Conservation (phyloP, 1,140 invertebrate genomes). For the Drosophila melanica region DNA sequence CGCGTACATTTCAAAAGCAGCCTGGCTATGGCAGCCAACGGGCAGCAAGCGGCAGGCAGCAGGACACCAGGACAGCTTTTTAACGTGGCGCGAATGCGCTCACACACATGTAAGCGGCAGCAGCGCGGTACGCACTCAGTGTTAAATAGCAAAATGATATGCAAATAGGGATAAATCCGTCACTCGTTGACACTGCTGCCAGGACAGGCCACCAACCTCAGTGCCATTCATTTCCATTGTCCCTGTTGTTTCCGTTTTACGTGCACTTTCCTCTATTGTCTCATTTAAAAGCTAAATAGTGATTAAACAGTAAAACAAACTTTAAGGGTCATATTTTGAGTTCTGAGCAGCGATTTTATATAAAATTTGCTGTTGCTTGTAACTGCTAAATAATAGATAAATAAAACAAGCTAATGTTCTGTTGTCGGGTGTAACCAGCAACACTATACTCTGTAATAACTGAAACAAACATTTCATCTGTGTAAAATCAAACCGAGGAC, state of each 20-base stretch:
- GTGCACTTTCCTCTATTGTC: background rate
- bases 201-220: slow-evolving; percentile 20
- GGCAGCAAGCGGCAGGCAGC: slow-evolving; percentile 27
- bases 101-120: slow-evolving; percentile 38
- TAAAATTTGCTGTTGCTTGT: background rate
- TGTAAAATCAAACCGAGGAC: too few relatives aligned
- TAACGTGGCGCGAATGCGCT: slow-evolving; percentile 47
- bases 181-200: slow-evolving; percentile 38
- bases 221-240: slow-evolving; percentile 27
- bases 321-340: background rate
- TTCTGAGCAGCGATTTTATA: background rate
- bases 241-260: background rate
- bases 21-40: slow-evolving; percentile 37
- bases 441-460: too few relatives aligned
- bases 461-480: too few relatives aligned
- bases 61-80: slow-evolving; percentile 31
- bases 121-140: slow-evolving; percentile 51
- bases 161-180: slow-evolving; percentile 82
- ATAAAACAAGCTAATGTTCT: too few relatives aligned
- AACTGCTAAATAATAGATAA: too few relatives aligned
- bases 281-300: background rate
- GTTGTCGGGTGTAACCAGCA: too few relatives aligned
- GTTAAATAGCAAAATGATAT: slow-evolving; percentile 79
- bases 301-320: background rate
- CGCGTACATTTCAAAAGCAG: slow-evolving; percentile 66